Conservation (phyloP, 2,797 vertebrate species). For the Falco biarmicus region DNA sequence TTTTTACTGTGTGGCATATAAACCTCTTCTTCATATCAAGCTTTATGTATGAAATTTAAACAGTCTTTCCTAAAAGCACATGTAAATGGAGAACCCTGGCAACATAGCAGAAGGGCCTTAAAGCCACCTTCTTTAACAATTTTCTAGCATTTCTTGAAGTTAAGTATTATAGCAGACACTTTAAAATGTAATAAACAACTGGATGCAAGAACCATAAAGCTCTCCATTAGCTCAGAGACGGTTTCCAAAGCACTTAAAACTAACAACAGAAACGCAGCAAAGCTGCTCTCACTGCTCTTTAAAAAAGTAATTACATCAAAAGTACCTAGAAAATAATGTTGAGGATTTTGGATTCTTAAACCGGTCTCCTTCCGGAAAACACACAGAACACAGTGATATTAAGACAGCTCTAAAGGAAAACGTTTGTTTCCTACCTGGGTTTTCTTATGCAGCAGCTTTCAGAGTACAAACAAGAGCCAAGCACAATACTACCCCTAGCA, state of each 20-base stretch:
- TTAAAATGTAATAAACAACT: background rate
- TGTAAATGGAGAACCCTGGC: background rate
- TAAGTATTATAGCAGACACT: background rate
- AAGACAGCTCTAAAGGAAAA: background rate
- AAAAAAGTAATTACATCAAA: background rate
- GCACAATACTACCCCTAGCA: conserved; percentile 50
- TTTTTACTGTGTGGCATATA: background rate
- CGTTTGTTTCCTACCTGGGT: background rate
- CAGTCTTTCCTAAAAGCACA: background rate
- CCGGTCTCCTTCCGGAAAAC: background rate
- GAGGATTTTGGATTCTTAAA: background rate
- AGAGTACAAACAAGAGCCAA: background rate
- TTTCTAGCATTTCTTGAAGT: conserved; percentile 3
- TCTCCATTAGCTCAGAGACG: background rate
- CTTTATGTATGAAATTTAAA: background rate
- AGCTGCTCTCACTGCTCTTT: background rate
- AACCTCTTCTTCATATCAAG: background rate
- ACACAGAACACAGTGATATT: background rate
- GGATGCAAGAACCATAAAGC: background rate
- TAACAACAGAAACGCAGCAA: background rate
- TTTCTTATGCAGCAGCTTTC: background rate
- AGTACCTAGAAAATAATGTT: background rate
- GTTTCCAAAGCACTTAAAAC: background rate
- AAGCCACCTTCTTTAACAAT: background rate
- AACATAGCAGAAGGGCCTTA: background rate